A percentile compares a stretch with the other conserved stretches of the same genome.
These are phyloP conservation scores for Forficula auricularia DNA, from an alignment of 1,140 invertebrate genomes.

Conservation along the genomic window DNA sequence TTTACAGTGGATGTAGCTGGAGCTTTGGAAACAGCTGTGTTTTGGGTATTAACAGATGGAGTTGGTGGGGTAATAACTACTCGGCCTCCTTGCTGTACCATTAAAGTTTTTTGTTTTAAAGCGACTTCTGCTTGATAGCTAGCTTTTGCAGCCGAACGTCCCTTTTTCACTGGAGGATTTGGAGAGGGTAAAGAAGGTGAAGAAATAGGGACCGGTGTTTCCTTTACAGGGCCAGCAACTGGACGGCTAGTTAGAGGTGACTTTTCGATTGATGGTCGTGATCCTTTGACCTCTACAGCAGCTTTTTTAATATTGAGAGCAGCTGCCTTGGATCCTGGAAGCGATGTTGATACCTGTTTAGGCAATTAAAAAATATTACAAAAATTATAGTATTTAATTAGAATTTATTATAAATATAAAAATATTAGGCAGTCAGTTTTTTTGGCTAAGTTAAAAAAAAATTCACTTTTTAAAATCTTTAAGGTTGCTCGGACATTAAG, in stretches of 20 bases:
- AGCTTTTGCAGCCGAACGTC: not conserved
- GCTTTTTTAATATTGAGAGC: not conserved
- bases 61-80: conserved; percentile 10
- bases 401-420: no score
- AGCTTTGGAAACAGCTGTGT: conserved; percentile 6
- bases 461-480: no score
- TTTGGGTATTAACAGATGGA: not conserved
- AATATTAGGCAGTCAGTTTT: no score
- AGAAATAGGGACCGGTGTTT: not conserved
- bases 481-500: no score
- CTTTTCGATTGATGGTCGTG: not conserved
- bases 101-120: not conserved
- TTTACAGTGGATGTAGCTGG: conserved; percentile 7
- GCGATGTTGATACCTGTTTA: conserved; percentile 3
- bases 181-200: not conserved
- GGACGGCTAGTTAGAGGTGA: not conserved
- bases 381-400: no score
- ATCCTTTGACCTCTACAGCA: not conserved
- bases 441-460: no score
- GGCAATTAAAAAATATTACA: no score
- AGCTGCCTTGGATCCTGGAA: conserved; percentile 2
- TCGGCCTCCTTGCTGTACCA: conserved; percentile 4
- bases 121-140: not conserved
- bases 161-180: conserved; percentile 2
- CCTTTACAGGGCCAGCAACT: not conserved